These are phyloP conservation scores for Oscheius sp. DNA, from an alignment of 2,888 invertebrate genomes.

Conservation along the genomic window DNA sequence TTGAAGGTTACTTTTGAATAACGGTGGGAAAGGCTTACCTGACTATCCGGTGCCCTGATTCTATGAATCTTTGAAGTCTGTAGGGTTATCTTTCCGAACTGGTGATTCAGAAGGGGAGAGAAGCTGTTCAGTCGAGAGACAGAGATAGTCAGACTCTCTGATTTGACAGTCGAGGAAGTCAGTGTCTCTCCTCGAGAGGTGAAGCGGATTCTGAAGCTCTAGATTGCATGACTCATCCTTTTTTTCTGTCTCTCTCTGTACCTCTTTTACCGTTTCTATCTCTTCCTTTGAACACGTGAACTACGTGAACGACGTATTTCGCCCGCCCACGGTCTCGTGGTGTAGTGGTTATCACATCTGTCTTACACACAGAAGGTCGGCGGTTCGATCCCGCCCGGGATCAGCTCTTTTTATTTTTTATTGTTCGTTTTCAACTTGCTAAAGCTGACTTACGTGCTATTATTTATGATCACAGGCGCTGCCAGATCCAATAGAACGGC, in stretches of 20 bases:
- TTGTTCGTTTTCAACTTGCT: background rate
- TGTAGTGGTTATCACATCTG: constrained; percentile 13
- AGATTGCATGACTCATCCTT: background rate
- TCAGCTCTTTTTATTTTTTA: background rate
- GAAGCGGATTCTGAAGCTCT: constrained; percentile 14
- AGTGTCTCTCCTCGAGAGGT: constrained; percentile 15
- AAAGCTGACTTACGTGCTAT: constrained; percentile 15
- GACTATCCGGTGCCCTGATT: constrained; percentile 23
- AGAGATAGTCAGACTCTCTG: background rate
- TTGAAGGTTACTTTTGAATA: background rate
- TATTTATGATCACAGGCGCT: constrained; percentile 20
- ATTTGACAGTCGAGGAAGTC: background rate
- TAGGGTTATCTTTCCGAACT: constrained; percentile 14
- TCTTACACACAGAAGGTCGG: constrained; percentile 15
- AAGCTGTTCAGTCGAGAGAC: constrained; percentile 9
- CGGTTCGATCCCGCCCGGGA: constrained; percentile 13
- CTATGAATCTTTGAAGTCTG: constrained; percentile 5
- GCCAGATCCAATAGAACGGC: constrained; percentile 14
- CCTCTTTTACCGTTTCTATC: too few relatives aligned
- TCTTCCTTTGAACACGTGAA: too few relatives aligned
- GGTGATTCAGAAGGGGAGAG: constrained; percentile 12
- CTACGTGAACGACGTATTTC: background rate
- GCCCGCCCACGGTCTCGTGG: background rate
- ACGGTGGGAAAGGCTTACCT: background rate
- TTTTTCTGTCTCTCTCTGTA: too few relatives aligned